Evolutionary conservation across 1,140 invertebrate species (phyloP).

Genomic region (Microvelia longipes): DNA sequence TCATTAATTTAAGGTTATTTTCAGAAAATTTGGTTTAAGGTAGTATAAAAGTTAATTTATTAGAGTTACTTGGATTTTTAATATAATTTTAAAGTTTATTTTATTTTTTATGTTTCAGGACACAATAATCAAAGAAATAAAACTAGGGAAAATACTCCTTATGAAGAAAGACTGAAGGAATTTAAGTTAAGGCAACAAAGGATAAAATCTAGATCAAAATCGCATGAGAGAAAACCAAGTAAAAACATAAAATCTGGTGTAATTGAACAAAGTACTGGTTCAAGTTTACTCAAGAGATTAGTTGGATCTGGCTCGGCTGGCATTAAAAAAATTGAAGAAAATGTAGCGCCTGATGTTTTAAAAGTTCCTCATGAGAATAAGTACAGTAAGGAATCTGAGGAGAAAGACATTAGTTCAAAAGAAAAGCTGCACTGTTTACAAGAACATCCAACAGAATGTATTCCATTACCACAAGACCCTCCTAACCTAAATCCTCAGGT

Average conservation of each 20-base stretch:
- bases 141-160: not conserved
- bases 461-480: not conserved
- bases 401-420: too few species aligned
- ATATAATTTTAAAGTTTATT: too few species aligned
- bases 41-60: too few species aligned
- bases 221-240: not conserved
- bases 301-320: not conserved
- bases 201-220: not conserved
- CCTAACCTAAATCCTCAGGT: not conserved
- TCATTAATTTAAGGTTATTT: too few species aligned
- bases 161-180: not conserved
- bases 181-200: not conserved
- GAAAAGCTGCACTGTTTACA: too few species aligned
- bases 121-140: too few species aligned
- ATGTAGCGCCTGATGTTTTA: not conserved
- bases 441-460: not conserved
- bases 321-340: not conserved
- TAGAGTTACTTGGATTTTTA: too few species aligned
- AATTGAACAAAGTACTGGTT: too few species aligned
- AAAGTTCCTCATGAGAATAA: too few species aligned
- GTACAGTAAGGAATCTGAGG: not conserved
- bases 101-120: too few species aligned
- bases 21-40: too few species aligned
- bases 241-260: too few species aligned
- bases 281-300: not conserved